Evolutionary conservation across 2,797 vertebrate species (phyloP).

Genomic region (Clamator glandarius): DNA sequence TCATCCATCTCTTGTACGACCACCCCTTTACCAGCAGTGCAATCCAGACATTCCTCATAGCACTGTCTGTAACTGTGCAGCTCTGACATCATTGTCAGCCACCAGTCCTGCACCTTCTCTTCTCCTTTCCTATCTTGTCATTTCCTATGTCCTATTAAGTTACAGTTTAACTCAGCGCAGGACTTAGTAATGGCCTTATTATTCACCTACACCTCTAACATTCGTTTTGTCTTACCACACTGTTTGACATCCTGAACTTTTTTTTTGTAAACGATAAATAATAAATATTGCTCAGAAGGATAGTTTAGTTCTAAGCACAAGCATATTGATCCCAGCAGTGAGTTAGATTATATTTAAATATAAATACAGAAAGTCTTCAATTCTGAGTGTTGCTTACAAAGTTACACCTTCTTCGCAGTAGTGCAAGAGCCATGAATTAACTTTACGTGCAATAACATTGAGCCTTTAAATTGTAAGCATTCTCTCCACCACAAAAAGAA

Average conservation of each 20-base stretch:
- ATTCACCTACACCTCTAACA: neutral
- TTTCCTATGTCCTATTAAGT: neutral
- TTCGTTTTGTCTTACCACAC: neutral
- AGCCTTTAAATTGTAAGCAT: neutral
- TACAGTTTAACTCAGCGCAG: neutral
- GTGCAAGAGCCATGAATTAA: neutral
- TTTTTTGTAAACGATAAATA: too few species aligned
- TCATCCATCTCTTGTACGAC: neutral
- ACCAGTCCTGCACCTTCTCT: fast-evolving
- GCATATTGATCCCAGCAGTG: too few species aligned
- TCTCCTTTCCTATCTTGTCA: neutral
- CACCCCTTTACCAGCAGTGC: neutral
- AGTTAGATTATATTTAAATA: neutral
- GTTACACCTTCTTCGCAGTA: neutral
- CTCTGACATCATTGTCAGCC: neutral
- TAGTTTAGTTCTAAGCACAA: neutral
- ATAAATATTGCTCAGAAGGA: too few species aligned
- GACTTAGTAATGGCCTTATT: neutral
- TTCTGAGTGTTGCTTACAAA: neutral
- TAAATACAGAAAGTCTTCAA: neutral
- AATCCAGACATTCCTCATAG: neutral
- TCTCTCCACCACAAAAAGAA: neutral
- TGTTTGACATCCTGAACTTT: neutral
- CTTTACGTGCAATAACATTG: neutral
- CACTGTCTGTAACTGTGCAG: neutral